phyloP scores from a whole-genome alignment of 2,797 vertebrate genomes.

The Bothrops alternatus region DNA sequence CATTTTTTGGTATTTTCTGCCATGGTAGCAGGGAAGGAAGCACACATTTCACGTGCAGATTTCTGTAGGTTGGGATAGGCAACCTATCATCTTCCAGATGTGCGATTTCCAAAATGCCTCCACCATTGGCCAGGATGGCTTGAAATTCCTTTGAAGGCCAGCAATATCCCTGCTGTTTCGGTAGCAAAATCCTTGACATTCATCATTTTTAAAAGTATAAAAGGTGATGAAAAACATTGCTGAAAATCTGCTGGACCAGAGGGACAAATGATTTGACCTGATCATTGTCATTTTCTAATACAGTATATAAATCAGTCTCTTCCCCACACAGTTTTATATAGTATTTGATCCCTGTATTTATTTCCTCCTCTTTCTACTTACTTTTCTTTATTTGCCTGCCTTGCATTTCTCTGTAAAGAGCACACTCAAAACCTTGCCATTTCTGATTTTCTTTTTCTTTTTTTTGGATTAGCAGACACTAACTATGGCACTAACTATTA shows the following conservation, averaged over 20 bases:
- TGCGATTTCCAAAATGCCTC: background rate
- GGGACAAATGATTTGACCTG: background rate
- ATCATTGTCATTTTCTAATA: background rate
- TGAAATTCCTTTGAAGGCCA: background rate
- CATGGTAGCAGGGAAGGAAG: background rate
- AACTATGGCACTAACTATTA: background rate
- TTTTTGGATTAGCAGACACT: background rate
- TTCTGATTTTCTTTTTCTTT: background rate
- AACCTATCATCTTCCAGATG: background rate
- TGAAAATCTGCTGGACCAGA: background rate
- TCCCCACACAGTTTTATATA: background rate
- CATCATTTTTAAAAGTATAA: background rate
- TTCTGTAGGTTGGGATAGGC: background rate
- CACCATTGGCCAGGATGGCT: background rate
- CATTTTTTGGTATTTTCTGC: background rate
- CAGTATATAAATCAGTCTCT: background rate
- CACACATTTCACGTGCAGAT: background rate
- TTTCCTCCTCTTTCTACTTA: background rate
- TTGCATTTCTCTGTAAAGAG: background rate
- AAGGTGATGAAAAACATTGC: background rate
- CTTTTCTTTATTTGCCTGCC: background rate
- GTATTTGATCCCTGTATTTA: background rate
- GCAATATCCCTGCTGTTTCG: background rate
- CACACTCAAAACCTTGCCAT: background rate
- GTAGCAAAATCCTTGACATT: background rate